A percentile compares a stretch with the other conserved stretches of the same genome.
Evolutionary conservation across 2,113 vertebrate genomes (phyloP).

Genomic region (Myanophis thanlyinensis): DNA sequence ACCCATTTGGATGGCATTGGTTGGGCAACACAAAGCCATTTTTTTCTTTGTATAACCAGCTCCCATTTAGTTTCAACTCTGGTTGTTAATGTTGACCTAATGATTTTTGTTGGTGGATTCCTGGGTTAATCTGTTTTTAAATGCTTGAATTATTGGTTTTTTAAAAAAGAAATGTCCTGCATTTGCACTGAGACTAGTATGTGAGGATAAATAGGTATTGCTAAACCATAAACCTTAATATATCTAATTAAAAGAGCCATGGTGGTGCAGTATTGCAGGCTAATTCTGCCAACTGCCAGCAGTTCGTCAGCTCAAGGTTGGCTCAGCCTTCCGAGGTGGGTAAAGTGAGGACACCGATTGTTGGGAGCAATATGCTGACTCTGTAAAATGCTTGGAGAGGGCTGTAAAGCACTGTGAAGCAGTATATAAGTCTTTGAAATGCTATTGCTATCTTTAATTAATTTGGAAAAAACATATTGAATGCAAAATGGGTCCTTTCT

Average conservation of each 20-base stretch:
- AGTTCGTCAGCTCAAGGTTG: not conserved
- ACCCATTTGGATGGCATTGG: not conserved
- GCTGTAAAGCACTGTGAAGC: not conserved
- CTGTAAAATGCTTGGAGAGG: not conserved
- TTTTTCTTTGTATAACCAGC: not conserved
- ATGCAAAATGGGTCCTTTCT: not conserved
- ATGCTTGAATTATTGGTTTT: not conserved
- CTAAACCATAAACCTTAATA: not conserved
- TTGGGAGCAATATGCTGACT: not conserved
- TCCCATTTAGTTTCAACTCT: not conserved
- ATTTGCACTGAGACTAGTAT: not conserved
- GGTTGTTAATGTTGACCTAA: not conserved
- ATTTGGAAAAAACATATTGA: not conserved
- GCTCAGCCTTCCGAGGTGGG: not conserved
- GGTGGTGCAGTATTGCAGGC: too few relatives aligned
- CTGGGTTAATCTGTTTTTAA: not conserved
- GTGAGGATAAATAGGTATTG: not conserved
- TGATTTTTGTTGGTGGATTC: not conserved
- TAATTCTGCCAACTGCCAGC: too few relatives aligned
- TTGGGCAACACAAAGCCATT: not conserved
- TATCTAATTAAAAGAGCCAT: not conserved
- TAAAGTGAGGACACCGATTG: not conserved
- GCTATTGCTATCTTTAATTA: not conserved
- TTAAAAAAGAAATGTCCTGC: not conserved
- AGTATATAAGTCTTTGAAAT: not conserved